Percentiles rank a stretch among this genome's conserved stretches.
Evolutionary conservation across 2,888 invertebrate genomes (phyloP).

Genomic region (Synergus gifuensis): DNA sequence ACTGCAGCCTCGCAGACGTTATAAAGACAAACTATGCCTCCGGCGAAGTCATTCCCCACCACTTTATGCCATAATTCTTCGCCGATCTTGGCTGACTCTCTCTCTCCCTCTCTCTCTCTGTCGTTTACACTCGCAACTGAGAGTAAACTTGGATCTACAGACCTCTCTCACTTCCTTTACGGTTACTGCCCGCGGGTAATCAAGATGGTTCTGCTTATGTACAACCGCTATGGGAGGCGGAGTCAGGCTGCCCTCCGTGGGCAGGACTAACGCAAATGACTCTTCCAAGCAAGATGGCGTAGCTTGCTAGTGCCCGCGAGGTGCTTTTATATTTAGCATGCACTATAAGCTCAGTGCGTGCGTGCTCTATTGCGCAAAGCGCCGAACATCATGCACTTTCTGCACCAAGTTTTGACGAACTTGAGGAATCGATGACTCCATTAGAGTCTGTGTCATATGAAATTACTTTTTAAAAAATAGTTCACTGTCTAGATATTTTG

Average conservation of each 20-base stretch:
- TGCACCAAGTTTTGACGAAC: conserved; percentile 32
- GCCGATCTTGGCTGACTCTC: conserved; percentile 60
- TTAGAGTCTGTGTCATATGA: neutral
- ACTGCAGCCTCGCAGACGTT: conserved; percentile 75
- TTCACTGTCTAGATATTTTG: neutral
- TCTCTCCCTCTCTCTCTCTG: conserved; percentile 51
- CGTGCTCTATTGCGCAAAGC: conserved; percentile 48
- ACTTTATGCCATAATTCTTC: conserved; percentile 76
- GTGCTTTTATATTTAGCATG: conserved; percentile 75
- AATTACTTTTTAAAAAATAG: neutral
- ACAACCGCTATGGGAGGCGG: conserved; percentile 78
- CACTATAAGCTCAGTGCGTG: conserved; percentile 56
- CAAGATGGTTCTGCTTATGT: conserved; percentile 78
- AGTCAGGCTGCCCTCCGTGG: conserved; percentile 79
- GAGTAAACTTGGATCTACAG: conserved; percentile 50
- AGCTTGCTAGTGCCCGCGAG: conserved; percentile 66
- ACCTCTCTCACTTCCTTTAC: conserved; percentile 74
- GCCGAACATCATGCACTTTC: conserved; percentile 47
- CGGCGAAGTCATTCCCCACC: conserved; percentile 75
- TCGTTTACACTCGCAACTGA: conserved; percentile 49
- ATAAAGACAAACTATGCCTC: conserved; percentile 78
- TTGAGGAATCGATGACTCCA: neutral
- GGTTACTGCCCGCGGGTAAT: conserved; percentile 76
- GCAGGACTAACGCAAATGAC: conserved; percentile 80
- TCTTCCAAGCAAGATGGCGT: conserved; percentile 80